These are phyloP conservation scores for Aphis craccivora DNA, from an alignment of 1,140 invertebrate species.

Conservation along the genomic window DNA sequence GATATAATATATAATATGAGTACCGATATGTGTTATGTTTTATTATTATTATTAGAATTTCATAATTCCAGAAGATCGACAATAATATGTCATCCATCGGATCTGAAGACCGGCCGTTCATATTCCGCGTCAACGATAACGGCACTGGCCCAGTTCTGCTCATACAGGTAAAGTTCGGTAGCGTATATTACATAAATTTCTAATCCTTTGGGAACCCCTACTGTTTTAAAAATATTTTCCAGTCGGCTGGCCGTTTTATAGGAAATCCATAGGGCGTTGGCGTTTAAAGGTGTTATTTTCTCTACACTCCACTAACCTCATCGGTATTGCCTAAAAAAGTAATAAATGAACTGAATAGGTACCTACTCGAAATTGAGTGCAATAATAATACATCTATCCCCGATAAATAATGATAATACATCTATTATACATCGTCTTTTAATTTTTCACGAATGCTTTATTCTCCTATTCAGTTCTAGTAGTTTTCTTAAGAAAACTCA, in stretches of 20 bases:
- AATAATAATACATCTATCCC: background rate
- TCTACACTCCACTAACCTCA: background rate
- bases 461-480: background rate
- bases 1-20: background rate
- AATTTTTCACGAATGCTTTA: background rate
- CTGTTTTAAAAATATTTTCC: conserved; percentile 1
- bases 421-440: background rate
- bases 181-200: background rate
- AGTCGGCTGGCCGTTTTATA: background rate
- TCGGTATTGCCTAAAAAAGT: background rate
- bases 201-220: background rate
- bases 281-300: background rate
- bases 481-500: background rate
- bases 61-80: background rate
- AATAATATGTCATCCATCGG: background rate
- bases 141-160: conserved; percentile 78
- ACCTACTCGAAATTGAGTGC: background rate
- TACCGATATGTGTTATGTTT: background rate
- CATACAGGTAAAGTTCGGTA: conserved; percentile 67
- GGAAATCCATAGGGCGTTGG: conserved; percentile 49
- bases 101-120: conserved; percentile 72
- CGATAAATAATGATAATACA: background rate
- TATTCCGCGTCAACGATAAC: conserved; percentile 78
- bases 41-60: conserved; percentile 26
- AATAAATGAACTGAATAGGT: background rate